These are phyloP conservation scores for Polia nebulosa DNA, from an alignment of 2,888 invertebrate genomes.

Conservation along the genomic window DNA sequence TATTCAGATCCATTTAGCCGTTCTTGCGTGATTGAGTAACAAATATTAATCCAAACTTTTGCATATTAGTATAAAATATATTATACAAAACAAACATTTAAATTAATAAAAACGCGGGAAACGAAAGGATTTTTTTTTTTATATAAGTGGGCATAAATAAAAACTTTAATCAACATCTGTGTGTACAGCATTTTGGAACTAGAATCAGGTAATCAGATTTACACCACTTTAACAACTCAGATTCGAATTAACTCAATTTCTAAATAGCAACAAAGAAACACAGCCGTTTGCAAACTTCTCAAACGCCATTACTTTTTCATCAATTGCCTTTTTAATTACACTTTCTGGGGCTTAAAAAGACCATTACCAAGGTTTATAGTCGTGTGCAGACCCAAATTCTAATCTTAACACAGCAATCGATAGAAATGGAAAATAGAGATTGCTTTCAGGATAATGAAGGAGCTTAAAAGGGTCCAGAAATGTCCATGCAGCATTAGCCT, in stretches of 20 bases:
- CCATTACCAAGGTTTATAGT: slow-evolving; percentile 70
- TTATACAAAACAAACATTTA: too few relatives aligned
- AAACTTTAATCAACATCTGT: neutral
- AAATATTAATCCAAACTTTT: too few relatives aligned
- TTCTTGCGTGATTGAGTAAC: too few relatives aligned
- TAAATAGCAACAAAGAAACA: slow-evolving; percentile 15
- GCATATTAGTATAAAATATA: too few relatives aligned
- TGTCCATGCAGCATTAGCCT: slow-evolving; percentile 75
- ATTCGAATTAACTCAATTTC: neutral
- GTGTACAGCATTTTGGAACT: too few relatives aligned
- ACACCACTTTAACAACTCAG: too few relatives aligned
- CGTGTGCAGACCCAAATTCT: slow-evolving; percentile 74
- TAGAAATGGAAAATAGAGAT: slow-evolving; percentile 79
- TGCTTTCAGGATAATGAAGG: slow-evolving; percentile 82
- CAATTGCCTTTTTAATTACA: slow-evolving; percentile 62
- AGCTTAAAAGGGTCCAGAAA: slow-evolving; percentile 79
- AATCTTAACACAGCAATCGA: slow-evolving; percentile 79
- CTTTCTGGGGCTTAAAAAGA: slow-evolving; percentile 69
- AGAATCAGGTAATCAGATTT: too few relatives aligned
- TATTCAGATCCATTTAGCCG: too few relatives aligned
- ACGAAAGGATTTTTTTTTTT: too few relatives aligned
- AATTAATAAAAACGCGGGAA: too few relatives aligned
- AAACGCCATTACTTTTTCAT: slow-evolving; percentile 61
- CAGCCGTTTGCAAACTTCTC: slow-evolving; percentile 30
- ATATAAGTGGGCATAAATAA: too few relatives aligned